Base-by-base conservation (phyloP, 2,888 invertebrate species). In the Morinoia aosen region DNA sequence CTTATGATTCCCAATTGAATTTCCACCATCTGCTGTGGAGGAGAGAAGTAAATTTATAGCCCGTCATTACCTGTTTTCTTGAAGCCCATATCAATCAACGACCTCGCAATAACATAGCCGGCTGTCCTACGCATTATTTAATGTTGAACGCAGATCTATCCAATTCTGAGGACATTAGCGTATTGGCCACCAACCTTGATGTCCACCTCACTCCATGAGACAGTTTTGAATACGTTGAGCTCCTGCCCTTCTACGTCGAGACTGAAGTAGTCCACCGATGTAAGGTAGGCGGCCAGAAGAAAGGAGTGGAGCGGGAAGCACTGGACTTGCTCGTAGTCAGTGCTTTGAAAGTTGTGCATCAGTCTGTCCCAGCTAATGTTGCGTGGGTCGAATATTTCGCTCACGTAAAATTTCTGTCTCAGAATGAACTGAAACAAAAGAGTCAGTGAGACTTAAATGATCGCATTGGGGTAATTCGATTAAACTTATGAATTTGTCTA, bases 211-310 rank as follows among this genome's bases (percentile, higher is more conserved):
- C 97, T 97, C 96, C 97, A 98, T 12, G 98, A 98, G 96, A 98
- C 97, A 0, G 98, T 98, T 97, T 97, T 97, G 39, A 98, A 97
- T 25, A 98, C 97, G 12, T 97, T 97, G n/a, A 98, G 97, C 97
- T 98, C 98, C 91, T 97, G 97, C 2, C 98, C 98, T 97, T 98
- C 98, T 19, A 98, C 97, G 96, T 98, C 98, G 56, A 98, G 97
- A 97, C 98, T 98, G 96, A 98, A 97, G 97, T 98, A 98, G 97
- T 98, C 97, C 10, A 98, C 97, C 0, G 97, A 97, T 33, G 97
- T 97, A 48, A 97, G 97, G 96, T 97, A 97, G 39, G 98, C 97
- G 1, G 98, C 97, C 12, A 97, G 96, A 96, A 98, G 97, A 95
- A 97, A 97, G 25, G 98, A 97, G 95, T 97, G 97, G 8, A 98